Base-by-base conservation (phyloP, 2,113 vertebrate genomes). In the Microtus pennsylvanicus region DNA sequence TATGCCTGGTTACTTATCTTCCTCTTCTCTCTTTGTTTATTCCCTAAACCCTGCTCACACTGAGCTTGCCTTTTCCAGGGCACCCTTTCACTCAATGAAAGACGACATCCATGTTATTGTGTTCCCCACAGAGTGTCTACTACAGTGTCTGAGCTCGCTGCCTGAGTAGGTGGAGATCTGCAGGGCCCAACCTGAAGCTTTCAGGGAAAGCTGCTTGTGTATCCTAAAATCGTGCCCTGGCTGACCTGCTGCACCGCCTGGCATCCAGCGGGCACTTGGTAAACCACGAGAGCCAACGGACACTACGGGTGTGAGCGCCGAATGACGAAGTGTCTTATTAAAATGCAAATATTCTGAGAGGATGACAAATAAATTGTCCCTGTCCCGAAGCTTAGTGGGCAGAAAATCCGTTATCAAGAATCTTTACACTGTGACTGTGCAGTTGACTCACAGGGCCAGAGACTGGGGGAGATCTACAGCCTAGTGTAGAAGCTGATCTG, bases 271-370 rank as follows among this genome's bases (percentile, higher is more conserved):
- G 35, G 24, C 6, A 77, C 85, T 95, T 70, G 45, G 92, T 72
- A 74, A 93, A 90, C 70, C 28, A 61, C n/a, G 9, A 89, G 85
- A 95, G 50, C 80, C 67, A 96, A 95, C 88, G 85, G 67, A 93
- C 61, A 61, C 33, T 72, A 55, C 4, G 30, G 50, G 22, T 72
- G 47, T 94, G 90, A 96, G 96, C 67, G 69, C 42, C 90, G 70
- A 96, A 94, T 96, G 94, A 94, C 80, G 86, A 91, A 95, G 80
- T 93, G 82, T 86, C 38, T 75, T 94, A 96, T 94, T 96, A 96
- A 97, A 96, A 92, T 97, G 97, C 90, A 97, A 88, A 94, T 96
- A 95, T 90, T 90, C 92, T 42, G 24, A 90, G 28, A 85, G 22
- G 61, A 93, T 94, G 61, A 89, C 76, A 93, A 94, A 96, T 94